phyloP scores from a whole-genome alignment of 1,140 invertebrate genomes.

The Drosophila oshimai region DNA sequence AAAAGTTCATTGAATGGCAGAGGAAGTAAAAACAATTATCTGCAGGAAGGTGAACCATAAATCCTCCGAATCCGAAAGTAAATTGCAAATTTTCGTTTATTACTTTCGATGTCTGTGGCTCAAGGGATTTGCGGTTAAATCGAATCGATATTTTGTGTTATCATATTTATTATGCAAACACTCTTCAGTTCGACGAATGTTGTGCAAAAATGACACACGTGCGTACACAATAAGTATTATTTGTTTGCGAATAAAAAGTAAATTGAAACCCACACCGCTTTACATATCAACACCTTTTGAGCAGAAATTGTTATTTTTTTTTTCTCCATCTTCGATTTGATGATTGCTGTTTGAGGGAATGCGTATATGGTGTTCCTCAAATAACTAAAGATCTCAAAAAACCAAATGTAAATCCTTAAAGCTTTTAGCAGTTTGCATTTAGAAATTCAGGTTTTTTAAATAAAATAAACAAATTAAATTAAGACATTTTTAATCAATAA shows the following conservation, averaged over 20 bases:
- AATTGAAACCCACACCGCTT: slow-evolving; percentile 3
- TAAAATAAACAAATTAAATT: too few relatives aligned
- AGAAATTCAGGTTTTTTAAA: too few relatives aligned
- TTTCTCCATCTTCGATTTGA: neutral
- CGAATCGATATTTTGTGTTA: slow-evolving; percentile 79
- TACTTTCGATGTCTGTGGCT: slow-evolving; percentile 47
- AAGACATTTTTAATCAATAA: too few relatives aligned
- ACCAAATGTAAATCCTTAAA: too few relatives aligned
- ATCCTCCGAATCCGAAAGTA: slow-evolving; percentile 76
- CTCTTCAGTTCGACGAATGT: slow-evolving; percentile 29
- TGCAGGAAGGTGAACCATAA: slow-evolving; percentile 78
- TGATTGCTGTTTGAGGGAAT: neutral
- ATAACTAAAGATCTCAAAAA: neutral
- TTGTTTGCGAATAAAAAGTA: slow-evolving; percentile 4
- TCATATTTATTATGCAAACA: slow-evolving; percentile 80
- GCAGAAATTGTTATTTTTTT: slow-evolving; percentile 1
- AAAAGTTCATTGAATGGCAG: slow-evolving; percentile 75
- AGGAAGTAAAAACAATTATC: slow-evolving; percentile 80
- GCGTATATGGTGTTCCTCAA: neutral
- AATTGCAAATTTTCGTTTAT: slow-evolving; percentile 80
- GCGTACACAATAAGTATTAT: neutral
- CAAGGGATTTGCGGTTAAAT: slow-evolving; percentile 71
- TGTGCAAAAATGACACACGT: slow-evolving; percentile 61
- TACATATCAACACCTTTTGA: slow-evolving; percentile 5
- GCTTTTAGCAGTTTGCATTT: too few relatives aligned